Evolutionary conservation across 2,113 vertebrate genomes (phyloP).

Genomic region (Phocoena phocoena): DNA sequence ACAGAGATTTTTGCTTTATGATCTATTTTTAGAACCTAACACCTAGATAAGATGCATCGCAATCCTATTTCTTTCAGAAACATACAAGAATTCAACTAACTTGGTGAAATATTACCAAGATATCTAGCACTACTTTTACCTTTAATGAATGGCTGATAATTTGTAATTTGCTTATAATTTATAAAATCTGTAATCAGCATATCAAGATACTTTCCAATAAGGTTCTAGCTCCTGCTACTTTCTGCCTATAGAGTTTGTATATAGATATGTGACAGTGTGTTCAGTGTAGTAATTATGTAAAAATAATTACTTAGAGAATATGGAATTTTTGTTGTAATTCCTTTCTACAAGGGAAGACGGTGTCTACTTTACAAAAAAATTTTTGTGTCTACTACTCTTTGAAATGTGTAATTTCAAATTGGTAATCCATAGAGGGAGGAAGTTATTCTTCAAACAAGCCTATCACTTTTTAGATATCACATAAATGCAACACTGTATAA

Average conservation of each 20-base stretch:
- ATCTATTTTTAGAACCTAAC: background rate
- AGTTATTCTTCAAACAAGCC: constrained; percentile 24
- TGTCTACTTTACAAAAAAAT: background rate
- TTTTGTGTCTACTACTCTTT: background rate
- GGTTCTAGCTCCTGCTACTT: background rate
- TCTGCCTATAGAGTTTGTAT: background rate
- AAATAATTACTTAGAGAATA: background rate
- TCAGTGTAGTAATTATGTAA: background rate
- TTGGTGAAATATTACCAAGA: background rate
- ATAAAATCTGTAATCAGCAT: background rate
- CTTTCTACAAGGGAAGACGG: background rate
- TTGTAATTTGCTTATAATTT: background rate
- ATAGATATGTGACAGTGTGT: background rate
- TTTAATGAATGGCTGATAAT: background rate
- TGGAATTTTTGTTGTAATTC: background rate
- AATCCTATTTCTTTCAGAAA: background rate
- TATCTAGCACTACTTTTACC: background rate
- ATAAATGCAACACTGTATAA: background rate
- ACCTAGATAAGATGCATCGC: background rate
- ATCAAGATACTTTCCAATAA: background rate
- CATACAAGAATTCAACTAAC: background rate
- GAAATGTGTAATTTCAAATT: background rate
- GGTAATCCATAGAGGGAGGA: background rate
- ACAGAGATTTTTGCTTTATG: background rate
- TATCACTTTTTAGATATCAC: background rate